These are phyloP conservation scores for Capreolus pygargus DNA, from an alignment of 2,113 vertebrate genomes.

Conservation along the genomic window DNA sequence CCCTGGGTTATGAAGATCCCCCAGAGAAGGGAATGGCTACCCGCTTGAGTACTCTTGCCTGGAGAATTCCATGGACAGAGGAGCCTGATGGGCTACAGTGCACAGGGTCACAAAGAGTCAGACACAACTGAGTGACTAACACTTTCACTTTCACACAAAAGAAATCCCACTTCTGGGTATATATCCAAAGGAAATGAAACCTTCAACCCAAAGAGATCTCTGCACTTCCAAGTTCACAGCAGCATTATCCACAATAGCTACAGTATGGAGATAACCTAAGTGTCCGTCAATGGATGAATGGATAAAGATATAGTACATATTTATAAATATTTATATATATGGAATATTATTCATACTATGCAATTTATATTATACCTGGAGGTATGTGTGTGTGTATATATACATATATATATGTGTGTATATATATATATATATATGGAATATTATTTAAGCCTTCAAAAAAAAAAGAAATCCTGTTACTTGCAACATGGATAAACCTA, in stretches of 20 bases:
- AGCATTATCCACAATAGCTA: background rate
- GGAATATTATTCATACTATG: background rate
- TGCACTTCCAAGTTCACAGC: background rate
- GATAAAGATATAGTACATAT: background rate
- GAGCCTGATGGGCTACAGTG: background rate
- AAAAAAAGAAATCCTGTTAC: background rate
- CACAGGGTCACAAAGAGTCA: background rate
- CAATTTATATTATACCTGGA: background rate
- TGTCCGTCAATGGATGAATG: background rate
- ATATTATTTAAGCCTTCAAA: background rate
- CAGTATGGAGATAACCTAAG: background rate
- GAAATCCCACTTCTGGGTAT: background rate
- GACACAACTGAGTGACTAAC: background rate
- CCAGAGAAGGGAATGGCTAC: background rate
- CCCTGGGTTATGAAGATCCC: background rate
- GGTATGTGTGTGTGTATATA: background rate
- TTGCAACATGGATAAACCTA: background rate
- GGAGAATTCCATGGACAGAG: background rate
- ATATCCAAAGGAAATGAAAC: background rate
- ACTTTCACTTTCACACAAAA: background rate
- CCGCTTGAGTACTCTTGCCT: background rate
- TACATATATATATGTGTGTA: background rate
- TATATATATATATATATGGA: background rate
- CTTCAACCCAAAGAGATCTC: background rate
- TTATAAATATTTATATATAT: background rate